Conservation (phyloP, 1,140 invertebrate species). For the Nephotettix cincticeps region DNA sequence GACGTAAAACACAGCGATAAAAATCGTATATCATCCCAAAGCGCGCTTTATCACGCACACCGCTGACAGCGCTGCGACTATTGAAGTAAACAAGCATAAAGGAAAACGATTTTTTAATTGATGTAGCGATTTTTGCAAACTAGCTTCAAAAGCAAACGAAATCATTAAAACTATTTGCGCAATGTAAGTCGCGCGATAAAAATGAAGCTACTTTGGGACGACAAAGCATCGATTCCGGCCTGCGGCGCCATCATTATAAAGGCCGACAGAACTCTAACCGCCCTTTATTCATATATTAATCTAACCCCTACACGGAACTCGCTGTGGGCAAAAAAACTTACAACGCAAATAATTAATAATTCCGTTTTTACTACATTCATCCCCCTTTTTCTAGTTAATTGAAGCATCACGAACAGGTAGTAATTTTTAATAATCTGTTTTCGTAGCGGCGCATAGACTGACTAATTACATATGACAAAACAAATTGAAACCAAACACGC, state of each 20-base stretch:
- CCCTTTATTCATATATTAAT: slow-evolving; percentile 16
- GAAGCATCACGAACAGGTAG: slow-evolving; percentile 1
- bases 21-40: background rate
- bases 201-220: slow-evolving; percentile 14
- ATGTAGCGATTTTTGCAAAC: slow-evolving; percentile 6
- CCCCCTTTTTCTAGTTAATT: slow-evolving; percentile 17
- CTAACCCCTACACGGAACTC: background rate
- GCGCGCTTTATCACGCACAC: background rate
- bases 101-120: slow-evolving; percentile 9
- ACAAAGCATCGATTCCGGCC: slow-evolving; percentile 10
- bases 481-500: slow-evolving; percentile 13
- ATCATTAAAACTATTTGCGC: slow-evolving; percentile 18
- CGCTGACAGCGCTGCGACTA: slow-evolving; percentile 1
- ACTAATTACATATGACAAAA: slow-evolving; percentile 13
- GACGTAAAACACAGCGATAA: slow-evolving; percentile 8
- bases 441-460: background rate
- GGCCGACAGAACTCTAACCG: background rate
- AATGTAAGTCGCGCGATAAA: background rate
- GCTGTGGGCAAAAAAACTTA: slow-evolving; percentile 7
- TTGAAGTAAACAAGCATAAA: slow-evolving; percentile 15
- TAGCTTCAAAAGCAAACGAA: slow-evolving; percentile 6
- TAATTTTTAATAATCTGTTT: slow-evolving; percentile 8
- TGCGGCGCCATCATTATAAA: background rate
- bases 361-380: slow-evolving; percentile 20
- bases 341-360: slow-evolving; percentile 21